Evolutionary conservation across 2,797 vertebrate genomes (phyloP).

Genomic region (Amblyopsis hoosieri): DNA sequence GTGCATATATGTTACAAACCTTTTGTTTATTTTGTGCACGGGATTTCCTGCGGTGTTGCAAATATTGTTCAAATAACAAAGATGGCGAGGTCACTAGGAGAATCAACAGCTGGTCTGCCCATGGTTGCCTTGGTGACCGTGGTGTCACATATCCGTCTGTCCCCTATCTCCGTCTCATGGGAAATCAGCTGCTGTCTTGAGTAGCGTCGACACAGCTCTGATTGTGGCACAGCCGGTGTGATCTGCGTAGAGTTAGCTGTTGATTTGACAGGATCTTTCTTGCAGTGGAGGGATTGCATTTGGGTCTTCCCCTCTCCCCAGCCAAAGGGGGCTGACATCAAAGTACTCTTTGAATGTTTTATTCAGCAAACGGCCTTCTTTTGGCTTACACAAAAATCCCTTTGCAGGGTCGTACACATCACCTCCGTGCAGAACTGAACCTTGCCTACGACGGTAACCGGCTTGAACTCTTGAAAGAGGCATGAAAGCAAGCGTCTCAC

Average conservation of each 20-base stretch:
- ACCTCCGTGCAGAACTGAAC: conserved; percentile 20
- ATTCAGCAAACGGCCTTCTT: conserved; percentile 48
- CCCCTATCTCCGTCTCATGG: conserved; percentile 31
- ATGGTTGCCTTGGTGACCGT: conserved; percentile 54
- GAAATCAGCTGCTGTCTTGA: conserved; percentile 62
- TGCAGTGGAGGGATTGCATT: conserved; percentile 48
- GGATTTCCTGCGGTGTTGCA: neutral
- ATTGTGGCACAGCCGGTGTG: conserved; percentile 49
- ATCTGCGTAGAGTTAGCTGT: conserved; percentile 48
- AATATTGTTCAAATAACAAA: conserved; percentile 18
- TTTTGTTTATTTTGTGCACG: neutral
- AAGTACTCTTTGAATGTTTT: conserved; percentile 62
- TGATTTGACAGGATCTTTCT: conserved; percentile 56
- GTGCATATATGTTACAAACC: no score
- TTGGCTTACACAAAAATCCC: neutral
- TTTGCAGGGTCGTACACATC: neutral
- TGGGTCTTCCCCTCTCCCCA: conserved; percentile 48
- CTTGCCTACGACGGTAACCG: conserved; percentile 7
- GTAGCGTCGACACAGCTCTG: conserved; percentile 44
- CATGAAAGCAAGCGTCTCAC: neutral
- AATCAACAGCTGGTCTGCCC: conserved; percentile 35
- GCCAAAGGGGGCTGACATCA: conserved; percentile 55
- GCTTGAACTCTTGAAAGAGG: neutral
- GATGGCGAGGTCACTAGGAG: conserved; percentile 31
- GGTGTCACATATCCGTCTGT: conserved; percentile 19